phyloP scores from a whole-genome alignment of 2,888 invertebrate species.

The Coleophora deauratella region DNA sequence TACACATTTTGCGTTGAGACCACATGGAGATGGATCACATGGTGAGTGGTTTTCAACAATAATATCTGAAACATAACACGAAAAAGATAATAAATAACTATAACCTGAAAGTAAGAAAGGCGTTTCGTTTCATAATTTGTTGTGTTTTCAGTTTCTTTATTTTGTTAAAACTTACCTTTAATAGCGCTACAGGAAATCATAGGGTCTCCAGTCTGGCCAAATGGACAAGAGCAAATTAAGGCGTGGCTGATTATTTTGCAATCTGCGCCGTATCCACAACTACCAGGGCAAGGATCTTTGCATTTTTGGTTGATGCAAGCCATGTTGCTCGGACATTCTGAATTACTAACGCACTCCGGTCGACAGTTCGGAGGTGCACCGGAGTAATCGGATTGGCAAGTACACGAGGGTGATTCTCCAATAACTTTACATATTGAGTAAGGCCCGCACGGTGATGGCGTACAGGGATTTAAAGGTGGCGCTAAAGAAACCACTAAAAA shows the following conservation, averaged over 20 bases:
- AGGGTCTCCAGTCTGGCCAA: slow-evolving; percentile 80
- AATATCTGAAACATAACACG: slow-evolving; percentile 37
- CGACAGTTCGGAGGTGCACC: slow-evolving; percentile 79
- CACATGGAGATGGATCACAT: slow-evolving; percentile 81
- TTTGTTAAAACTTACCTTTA: slow-evolving; percentile 41
- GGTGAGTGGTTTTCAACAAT: slow-evolving; percentile 67
- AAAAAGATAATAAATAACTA: slow-evolving; percentile 1
- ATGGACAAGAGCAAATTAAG: slow-evolving; percentile 77
- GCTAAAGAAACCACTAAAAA: slow-evolving; percentile 47
- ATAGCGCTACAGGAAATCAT: slow-evolving; percentile 59
- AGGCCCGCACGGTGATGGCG: slow-evolving; percentile 79
- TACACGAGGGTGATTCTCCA: slow-evolving; percentile 78
- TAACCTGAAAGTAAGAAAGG: neutral
- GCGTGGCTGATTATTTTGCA: slow-evolving; percentile 84
- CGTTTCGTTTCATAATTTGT: too few relatives aligned
- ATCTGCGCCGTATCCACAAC: slow-evolving; percentile 80
- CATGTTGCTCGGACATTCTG: slow-evolving; percentile 77
- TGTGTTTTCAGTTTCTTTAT: too few relatives aligned
- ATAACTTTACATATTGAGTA: slow-evolving; percentile 77
- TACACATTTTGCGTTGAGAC: slow-evolving; percentile 76
- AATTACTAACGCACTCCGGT: slow-evolving; percentile 79
- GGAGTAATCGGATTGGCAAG: slow-evolving; percentile 76
- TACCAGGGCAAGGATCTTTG: slow-evolving; percentile 79
- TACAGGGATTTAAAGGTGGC: slow-evolving; percentile 74
- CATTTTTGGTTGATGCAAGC: slow-evolving; percentile 82